Evolutionary conservation across 2,888 invertebrate genomes (phyloP).

Genomic region (Diabrotica balteata): DNA sequence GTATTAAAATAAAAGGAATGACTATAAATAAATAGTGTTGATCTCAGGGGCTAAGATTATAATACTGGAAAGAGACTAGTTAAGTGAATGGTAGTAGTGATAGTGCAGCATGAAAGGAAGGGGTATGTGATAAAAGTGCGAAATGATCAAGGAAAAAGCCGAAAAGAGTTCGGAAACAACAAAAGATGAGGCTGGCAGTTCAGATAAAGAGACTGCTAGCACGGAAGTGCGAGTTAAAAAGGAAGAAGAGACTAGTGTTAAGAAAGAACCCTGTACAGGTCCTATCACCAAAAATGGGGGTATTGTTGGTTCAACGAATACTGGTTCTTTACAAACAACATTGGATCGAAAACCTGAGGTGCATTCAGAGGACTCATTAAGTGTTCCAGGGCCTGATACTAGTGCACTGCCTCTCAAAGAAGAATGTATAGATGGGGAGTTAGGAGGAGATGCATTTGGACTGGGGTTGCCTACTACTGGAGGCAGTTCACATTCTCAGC

Average conservation of each 20-base stretch:
- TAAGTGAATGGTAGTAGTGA: constrained; percentile 53
- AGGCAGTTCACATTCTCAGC: constrained; percentile 54
- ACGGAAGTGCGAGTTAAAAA: constrained; percentile 58
- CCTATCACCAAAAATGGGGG: constrained; percentile 59
- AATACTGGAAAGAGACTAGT: constrained; percentile 48
- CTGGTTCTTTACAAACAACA: constrained; percentile 56
- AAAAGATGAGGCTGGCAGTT: constrained; percentile 60
- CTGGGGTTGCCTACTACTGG: constrained; percentile 51
- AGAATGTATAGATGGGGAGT: constrained; percentile 56
- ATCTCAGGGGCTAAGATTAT: constrained; percentile 47
- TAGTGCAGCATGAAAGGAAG: constrained; percentile 56
- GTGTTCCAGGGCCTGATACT: constrained; percentile 39
- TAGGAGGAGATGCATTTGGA: constrained; percentile 56
- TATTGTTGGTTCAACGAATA: constrained; percentile 60
- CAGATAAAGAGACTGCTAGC: constrained; percentile 57
- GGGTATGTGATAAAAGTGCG: constrained; percentile 54
- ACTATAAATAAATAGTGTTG: constrained; percentile 47
- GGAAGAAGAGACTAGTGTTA: constrained; percentile 56
- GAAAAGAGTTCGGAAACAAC: constrained; percentile 60
- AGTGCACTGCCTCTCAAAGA: constrained; percentile 55
- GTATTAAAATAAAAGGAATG: constrained; percentile 52
- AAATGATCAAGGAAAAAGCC: constrained; percentile 62
- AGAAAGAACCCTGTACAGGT: constrained; percentile 55
- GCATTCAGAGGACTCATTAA: constrained; percentile 44
- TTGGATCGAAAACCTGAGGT: constrained; percentile 55